Percentiles rank a stretch among this genome's conserved stretches.
Evolutionary conservation across 1,140 invertebrate species (phyloP).

Genomic region (Druon quercuslanigerum): DNA sequence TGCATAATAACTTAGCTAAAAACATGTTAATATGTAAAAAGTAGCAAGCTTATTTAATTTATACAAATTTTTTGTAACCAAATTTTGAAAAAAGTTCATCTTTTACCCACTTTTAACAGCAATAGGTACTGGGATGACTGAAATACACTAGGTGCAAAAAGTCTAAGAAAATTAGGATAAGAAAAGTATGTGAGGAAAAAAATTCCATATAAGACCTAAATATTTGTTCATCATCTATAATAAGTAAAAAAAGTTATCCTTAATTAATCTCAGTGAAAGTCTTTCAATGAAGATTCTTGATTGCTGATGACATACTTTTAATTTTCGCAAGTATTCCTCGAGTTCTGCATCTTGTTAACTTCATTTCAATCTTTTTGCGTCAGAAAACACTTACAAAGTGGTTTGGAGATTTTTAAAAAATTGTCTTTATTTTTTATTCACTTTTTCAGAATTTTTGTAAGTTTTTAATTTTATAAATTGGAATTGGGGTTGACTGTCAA

Average conservation of each 20-base stretch:
- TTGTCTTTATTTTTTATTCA: background rate
- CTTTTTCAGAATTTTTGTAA: background rate
- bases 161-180: no score
- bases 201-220: background rate
- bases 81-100: no score
- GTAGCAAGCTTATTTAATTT: no score
- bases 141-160: no score
- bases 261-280: constrained; percentile 5
- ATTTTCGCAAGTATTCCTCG: constrained; percentile 11
- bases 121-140: no score
- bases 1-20: no score
- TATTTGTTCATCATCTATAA: background rate
- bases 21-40: no score
- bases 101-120: no score
- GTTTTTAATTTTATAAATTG: no score
- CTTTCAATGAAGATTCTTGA: constrained; percentile 1
- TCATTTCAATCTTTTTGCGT: background rate
- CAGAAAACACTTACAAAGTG: background rate
- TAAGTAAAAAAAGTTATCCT: background rate
- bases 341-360: background rate
- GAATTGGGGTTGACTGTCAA: no score
- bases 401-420: background rate
- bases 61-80: no score
- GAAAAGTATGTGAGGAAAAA: no score
- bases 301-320: constrained; percentile 21